These are phyloP conservation scores for Alethe diademata DNA, from an alignment of 2,113 vertebrate genomes.

Conservation along the genomic window DNA sequence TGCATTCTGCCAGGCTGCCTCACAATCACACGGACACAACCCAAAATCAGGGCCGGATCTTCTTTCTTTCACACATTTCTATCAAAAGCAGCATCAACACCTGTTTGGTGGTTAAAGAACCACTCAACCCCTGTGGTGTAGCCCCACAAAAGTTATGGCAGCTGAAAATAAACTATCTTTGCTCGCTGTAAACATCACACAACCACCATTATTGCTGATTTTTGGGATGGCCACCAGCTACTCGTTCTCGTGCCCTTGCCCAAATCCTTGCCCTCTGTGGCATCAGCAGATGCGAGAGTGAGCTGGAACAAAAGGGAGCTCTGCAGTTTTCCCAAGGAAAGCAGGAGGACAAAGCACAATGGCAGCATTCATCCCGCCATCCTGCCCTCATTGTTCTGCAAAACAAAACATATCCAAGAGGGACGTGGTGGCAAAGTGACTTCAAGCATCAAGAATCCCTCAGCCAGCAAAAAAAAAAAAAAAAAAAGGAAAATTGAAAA, in stretches of 20 bases:
- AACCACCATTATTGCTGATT: neutral
- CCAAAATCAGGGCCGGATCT: neutral
- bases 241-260: neutral
- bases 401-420: neutral
- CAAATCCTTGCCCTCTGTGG: neutral
- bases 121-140: too few species aligned
- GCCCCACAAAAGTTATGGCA: neutral
- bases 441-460: neutral
- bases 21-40: fast-evolving
- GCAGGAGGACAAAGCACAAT: neutral
- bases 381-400: neutral
- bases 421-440: neutral
- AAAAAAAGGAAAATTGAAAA: neutral
- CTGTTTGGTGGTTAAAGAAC: neutral
- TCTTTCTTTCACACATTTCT: neutral
- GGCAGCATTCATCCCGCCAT: neutral
- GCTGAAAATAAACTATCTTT: neutral
- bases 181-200: neutral
- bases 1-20: neutral
- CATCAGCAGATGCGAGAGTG: neutral
- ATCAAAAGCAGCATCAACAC: neutral
- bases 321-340: conserved; percentile 10
- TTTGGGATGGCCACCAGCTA: neutral
- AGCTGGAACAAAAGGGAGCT: neutral
- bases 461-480: neutral